A percentile compares a stretch with the other conserved stretches of the same genome.
Conservation (phyloP, 2,888 invertebrate genomes). For the Polymixis lichenea region DNA sequence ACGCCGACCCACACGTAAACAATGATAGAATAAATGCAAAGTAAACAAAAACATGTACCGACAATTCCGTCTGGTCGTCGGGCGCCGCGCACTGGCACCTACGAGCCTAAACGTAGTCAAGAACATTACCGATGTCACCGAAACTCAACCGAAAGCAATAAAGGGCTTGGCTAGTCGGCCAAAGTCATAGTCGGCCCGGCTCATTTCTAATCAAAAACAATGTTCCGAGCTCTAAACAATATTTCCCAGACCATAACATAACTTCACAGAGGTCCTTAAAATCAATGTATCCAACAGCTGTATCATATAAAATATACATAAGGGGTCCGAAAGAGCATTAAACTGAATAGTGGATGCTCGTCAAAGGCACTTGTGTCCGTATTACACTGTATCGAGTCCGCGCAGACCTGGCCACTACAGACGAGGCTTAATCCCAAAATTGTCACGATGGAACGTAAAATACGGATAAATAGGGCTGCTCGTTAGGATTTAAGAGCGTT, state of each 20-base stretch:
- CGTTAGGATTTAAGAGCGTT: not conserved
- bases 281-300: constrained; percentile 32
- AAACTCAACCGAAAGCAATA: too few species aligned
- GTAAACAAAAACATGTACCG: too few species aligned
- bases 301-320: constrained; percentile 41
- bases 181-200: too few species aligned
- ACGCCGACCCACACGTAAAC: too few species aligned
- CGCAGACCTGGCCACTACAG: constrained; percentile 22
- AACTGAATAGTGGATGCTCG: constrained; percentile 34
- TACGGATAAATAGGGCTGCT: constrained; percentile 15
- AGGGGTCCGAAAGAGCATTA: constrained; percentile 18
- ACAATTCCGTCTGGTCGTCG: too few species aligned
- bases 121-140: too few species aligned
- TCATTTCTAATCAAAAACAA: too few species aligned
- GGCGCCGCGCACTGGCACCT: too few species aligned
- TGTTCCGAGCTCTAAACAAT: not conserved
- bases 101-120: too few species aligned
- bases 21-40: too few species aligned
- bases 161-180: too few species aligned
- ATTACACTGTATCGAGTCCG: constrained; percentile 3
- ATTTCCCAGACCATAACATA: constrained; percentile 7
- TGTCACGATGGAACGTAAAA: constrained; percentile 3
- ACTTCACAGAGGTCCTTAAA: constrained; percentile 37
- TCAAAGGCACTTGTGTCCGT: constrained; percentile 34
- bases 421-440: constrained; percentile 12